Evolutionary conservation across 2,113 vertebrate genomes (phyloP).

Genomic region (Corythoichthys haematopterus): DNA sequence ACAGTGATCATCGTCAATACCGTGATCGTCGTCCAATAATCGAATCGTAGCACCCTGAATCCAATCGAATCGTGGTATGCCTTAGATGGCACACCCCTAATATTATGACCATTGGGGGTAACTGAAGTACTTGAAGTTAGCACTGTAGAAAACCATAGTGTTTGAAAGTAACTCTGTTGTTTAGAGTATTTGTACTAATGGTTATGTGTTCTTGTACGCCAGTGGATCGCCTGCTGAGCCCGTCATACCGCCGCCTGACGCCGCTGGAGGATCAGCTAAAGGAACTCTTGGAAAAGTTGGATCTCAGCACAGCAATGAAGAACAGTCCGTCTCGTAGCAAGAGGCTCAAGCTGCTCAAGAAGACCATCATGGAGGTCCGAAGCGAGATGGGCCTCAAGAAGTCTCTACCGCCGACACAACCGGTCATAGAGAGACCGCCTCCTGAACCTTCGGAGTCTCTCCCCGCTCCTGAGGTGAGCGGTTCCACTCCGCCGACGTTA

Average conservation of each 20-base stretch:
- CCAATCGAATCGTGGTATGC: too few relatives aligned
- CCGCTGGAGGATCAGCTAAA: constrained; percentile 86
- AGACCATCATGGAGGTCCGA: constrained; percentile 83
- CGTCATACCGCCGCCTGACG: constrained; percentile 79
- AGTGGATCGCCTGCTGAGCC: constrained; percentile 93
- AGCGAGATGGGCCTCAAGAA: constrained; percentile 81
- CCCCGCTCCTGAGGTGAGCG: constrained; percentile 75
- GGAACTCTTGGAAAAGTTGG: constrained; percentile 88
- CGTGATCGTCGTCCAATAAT: too few relatives aligned
- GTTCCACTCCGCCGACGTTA: constrained; percentile 78
- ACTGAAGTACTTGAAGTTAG: neutral
- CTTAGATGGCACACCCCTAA: too few relatives aligned
- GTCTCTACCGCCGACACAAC: constrained; percentile 44
- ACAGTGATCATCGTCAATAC: too few relatives aligned
- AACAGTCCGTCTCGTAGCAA: constrained; percentile 91
- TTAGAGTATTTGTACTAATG: neutral
- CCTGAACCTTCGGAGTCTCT: constrained; percentile 48
- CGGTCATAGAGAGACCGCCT: constrained; percentile 21
- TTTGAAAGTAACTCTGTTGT: neutral
- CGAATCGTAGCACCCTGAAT: too few relatives aligned
- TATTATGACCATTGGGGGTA: too few relatives aligned
- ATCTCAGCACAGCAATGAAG: constrained; percentile 90
- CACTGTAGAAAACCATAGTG: neutral
- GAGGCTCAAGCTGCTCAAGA: constrained; percentile 89
- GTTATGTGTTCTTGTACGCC: constrained; percentile 2